Evolutionary conservation across 2,113 vertebrate species (phyloP), one percentile per base, ranked within the genome.

Genomic region (Xyrauchen texanus): DNA sequence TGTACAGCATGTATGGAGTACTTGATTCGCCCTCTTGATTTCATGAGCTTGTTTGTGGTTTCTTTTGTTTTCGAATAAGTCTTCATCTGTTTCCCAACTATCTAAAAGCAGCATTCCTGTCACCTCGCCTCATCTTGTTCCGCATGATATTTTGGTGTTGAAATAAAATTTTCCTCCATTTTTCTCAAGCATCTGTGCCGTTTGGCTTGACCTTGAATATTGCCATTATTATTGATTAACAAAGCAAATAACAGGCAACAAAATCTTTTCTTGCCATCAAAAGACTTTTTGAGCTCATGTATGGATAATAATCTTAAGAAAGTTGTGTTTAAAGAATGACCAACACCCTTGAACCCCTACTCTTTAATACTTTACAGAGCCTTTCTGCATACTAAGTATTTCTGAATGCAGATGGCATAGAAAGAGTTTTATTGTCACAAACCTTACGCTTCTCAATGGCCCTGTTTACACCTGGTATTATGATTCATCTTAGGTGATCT

Each of bases 241-340:
- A 90, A 87, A 91, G 88, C 68, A 85, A 90, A 89, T 66, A 84
- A 86, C 89, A 91, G 94, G 93, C 94, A 95, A 97, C 92, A 95
- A 94, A 95, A 95, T 95, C 90, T 94, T 96, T 96, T 97, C 90
- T 92, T 95, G 94, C 94, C 95, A 96, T 96, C 93, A 85, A 55
- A 87, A 9, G 11, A 66, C 61, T 34, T 34, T 34, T 34, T 34
- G 21, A 34, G 21, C 21, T 55, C 53, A 44, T 68, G 60, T 57
- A 9, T 53, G 72, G 0, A 44, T 11, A 66, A 45, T 63, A 85
- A 79, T 64, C 68, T 78, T 82, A 91, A 94, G 92, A 95, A 95
- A 95, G 94, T 95, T 95, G 93, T 94, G 94, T 94, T 85, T 72
- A 85, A 93, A 93, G 91, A 95, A 94, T 93, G 92, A 88, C 68